These are phyloP conservation scores for Ectobius pallidus DNA, from an alignment of 2,888 invertebrate genomes.

Conservation along the genomic window DNA sequence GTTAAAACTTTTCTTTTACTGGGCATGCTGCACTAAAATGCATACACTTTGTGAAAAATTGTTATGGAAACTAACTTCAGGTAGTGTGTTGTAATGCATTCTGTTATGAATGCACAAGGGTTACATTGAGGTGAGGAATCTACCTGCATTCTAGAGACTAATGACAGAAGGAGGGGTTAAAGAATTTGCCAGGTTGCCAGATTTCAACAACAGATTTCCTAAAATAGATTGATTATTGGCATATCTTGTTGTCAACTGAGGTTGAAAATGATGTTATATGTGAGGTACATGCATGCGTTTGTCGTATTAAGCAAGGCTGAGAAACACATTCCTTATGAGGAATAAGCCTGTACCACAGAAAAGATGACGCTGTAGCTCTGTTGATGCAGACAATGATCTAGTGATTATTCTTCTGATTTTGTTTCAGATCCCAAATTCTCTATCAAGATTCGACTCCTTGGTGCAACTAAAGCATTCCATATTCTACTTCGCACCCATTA, in stretches of 20 bases:
- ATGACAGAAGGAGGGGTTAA: too few relatives aligned
- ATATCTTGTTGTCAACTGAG: too few relatives aligned
- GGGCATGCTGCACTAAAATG: too few relatives aligned
- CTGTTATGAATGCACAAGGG: too few relatives aligned
- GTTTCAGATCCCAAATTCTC: slow-evolving; percentile 65
- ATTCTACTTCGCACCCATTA: slow-evolving; percentile 64
- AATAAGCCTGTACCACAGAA: background rate
- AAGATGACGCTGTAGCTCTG: background rate
- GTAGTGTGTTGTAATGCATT: too few relatives aligned
- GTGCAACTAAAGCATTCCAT: slow-evolving; percentile 66
- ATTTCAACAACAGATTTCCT: too few relatives aligned
- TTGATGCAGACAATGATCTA: background rate
- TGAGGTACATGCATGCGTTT: background rate
- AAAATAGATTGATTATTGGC: background rate
- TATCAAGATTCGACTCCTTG: slow-evolving; percentile 66
- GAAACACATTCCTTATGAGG: too few relatives aligned
- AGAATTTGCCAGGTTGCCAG: too few relatives aligned
- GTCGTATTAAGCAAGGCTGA: background rate
- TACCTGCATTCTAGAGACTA: too few relatives aligned
- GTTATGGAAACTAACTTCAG: too few relatives aligned
- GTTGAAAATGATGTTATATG: background rate
- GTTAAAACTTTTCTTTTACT: too few relatives aligned
- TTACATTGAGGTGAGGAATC: background rate
- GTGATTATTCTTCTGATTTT: background rate
- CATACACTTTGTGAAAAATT: too few relatives aligned